Base-by-base conservation (phyloP, 1,140 invertebrate species). In the Drosophila lacertosa region DNA sequence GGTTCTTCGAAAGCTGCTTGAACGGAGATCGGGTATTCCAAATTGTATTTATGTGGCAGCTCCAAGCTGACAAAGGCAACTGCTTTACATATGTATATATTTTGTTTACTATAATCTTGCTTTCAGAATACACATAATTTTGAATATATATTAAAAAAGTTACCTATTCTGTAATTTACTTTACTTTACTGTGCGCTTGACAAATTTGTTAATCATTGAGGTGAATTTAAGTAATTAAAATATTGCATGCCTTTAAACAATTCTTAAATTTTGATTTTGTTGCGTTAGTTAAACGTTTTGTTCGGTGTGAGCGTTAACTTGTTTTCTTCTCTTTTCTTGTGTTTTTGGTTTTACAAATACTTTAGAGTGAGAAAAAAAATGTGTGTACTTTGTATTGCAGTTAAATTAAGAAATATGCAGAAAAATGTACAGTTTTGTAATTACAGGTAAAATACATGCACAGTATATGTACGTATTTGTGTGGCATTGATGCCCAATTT, bases 311-410 rank as follows among this genome's bases (percentile, higher is more conserved):
- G 32, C 48, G 42, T 24, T 26, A 18, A 51, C 32, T 44, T 69
- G 24, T 50, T 22, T 18, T 22, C 22, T 54, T 40, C 26, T 24
- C 16, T 62, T 44, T 37, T 15, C 13, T 29, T 57, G 26, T 57
- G 4, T 83, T 79, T 84, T 86, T 86, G 81, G 82, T 86, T 70
- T 74, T 81, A 86, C 60, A 86, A 86, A 88, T 86, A 86, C 82
- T 88, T 86, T 65, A 67, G 45, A 75, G 57, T 60, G 65, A 62
- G 55, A 51, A 26, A 7, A 77, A 74, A 69, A 54, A 45, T 32
- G 32, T 54, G 55, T 42, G 33, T 35, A 1, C 63, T 66, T 78
- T 37, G 67, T 78, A 53, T 71, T 70, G 70, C 57, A 77, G 45
- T 63, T 80, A 77, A 62, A 69, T 44, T 76, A 80, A 55, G 53